A percentile compares a stretch with the other conserved stretches of the same genome.
Evolutionary conservation across 2,888 invertebrate species (phyloP).

Genomic region (Onchidella celtica): DNA sequence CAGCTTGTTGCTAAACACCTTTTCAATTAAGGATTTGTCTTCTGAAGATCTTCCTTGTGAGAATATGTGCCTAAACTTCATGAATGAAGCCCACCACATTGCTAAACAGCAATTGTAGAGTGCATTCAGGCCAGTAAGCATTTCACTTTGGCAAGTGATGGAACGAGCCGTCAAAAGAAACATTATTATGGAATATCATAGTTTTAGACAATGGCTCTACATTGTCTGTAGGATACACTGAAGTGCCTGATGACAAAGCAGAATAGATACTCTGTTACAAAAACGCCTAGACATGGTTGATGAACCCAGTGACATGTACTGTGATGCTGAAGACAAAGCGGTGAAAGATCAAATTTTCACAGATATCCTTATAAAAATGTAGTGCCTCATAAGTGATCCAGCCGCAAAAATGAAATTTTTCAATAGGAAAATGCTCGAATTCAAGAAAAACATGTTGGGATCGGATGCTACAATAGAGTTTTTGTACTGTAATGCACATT

Average conservation of each 20-base stretch:
- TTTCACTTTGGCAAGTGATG: conserved; percentile 30
- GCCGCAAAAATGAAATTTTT: conserved; percentile 23
- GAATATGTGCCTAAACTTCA: neutral
- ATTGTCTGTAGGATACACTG: conserved; percentile 17
- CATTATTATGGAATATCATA: conserved; percentile 33
- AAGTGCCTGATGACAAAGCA: conserved; percentile 10
- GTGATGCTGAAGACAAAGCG: neutral
- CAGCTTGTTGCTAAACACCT: conserved; percentile 6
- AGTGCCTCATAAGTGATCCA: conserved; percentile 19
- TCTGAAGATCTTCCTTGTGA: neutral
- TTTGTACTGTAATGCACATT: conserved; percentile 31
- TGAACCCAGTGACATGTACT: neutral
- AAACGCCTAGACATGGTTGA: conserved; percentile 18
- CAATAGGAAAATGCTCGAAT: conserved; percentile 24
- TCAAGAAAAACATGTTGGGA: conserved; percentile 14
- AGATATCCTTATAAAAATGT: conserved; percentile 13
- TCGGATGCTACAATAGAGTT: conserved; percentile 16
- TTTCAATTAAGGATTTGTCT: neutral
- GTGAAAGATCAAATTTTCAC: neutral
- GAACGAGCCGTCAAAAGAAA: conserved; percentile 9
- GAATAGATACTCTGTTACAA: conserved; percentile 2
- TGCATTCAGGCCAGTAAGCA: neutral
- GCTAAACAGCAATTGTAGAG: conserved; percentile 33
- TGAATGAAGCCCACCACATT: conserved; percentile 25
- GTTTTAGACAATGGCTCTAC: neutral